phyloP scores from a whole-genome alignment of 2,113 vertebrate species.

The Rhinopithecus roxellana region DNA sequence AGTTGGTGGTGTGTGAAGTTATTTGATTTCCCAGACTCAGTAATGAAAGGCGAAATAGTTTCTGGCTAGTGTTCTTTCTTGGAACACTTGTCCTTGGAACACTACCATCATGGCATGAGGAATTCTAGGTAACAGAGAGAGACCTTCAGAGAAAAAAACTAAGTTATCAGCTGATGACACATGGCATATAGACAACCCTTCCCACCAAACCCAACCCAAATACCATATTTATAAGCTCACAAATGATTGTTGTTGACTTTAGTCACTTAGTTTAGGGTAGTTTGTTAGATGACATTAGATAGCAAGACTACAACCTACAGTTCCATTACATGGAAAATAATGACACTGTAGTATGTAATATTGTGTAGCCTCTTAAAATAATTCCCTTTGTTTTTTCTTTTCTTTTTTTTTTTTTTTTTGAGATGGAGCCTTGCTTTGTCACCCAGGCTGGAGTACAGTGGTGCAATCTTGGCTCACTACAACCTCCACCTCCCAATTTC shows the following conservation, averaged over 20 bases:
- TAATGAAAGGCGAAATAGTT: background rate
- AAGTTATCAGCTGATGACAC: background rate
- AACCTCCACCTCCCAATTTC: no score
- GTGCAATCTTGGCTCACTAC: no score
- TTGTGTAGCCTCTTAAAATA: background rate
- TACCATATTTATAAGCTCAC: background rate
- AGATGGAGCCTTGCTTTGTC: no score
- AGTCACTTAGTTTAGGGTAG: background rate
- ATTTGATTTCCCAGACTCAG: background rate
- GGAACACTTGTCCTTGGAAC: background rate
- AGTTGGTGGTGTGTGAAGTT: background rate
- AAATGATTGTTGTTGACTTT: background rate
- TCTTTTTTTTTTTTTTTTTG: no score
- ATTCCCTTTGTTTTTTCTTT: no score
- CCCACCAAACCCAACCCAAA: background rate
- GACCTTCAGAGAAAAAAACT: background rate
- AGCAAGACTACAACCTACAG: background rate
- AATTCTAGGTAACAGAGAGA: background rate
- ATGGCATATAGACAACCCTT: background rate
- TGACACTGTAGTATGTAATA: background rate
- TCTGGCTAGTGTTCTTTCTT: background rate
- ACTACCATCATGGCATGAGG: background rate
- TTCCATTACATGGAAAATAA: background rate
- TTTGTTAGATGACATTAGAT: background rate
- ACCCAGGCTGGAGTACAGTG: no score